A percentile compares a stretch with the other conserved stretches of the same genome.
These are phyloP conservation scores for Phoenicopterus ruber DNA, from an alignment of 2,113 vertebrate species.

Conservation along the genomic window DNA sequence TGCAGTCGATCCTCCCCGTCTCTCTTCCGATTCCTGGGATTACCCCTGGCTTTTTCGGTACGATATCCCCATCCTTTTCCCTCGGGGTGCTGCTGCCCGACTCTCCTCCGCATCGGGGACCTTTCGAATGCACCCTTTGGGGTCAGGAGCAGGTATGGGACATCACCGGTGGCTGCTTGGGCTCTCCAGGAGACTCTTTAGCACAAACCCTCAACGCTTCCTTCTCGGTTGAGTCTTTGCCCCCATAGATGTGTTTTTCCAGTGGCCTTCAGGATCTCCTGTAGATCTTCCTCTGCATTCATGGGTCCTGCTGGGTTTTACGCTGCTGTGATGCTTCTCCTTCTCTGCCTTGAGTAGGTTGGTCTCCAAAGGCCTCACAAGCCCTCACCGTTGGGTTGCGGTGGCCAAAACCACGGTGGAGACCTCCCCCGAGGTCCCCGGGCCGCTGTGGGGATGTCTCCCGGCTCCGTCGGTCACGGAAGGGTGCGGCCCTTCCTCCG, in stretches of 20 bases:
- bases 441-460: background rate
- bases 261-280: background rate
- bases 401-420: background rate
- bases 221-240: background rate
- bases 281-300: background rate
- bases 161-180: accelerated
- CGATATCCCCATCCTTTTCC: background rate
- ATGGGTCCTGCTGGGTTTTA: background rate
- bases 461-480: background rate
- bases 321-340: background rate
- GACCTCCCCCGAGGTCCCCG: background rate
- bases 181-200: background rate
- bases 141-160: background rate
- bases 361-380: background rate
- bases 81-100: background rate
- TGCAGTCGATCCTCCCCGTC: accelerated
- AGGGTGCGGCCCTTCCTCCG: background rate
- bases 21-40: background rate
- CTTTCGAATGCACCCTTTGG: background rate
- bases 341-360: background rate
- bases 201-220: background rate
- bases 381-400: background rate
- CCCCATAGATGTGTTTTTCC: too few relatives aligned
- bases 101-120: background rate
- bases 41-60: background rate